Percentiles rank a stretch among this genome's conserved stretches.
phyloP scores from a whole-genome alignment of 2,888 invertebrate genomes.

The Drosophila pseudotalamancana region DNA sequence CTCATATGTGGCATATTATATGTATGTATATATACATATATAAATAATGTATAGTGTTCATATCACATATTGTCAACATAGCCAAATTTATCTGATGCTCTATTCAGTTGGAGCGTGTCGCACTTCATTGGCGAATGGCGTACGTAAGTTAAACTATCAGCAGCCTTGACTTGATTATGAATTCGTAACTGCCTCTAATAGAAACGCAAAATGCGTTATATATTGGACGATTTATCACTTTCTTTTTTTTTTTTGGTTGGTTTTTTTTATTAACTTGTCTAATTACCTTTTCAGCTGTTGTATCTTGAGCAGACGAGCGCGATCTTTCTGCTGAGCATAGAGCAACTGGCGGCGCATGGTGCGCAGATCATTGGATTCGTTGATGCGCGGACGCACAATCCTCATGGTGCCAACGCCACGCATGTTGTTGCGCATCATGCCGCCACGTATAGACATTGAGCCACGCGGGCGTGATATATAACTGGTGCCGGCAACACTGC shows the following conservation, averaged over 20 bases:
- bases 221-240: constrained; percentile 17
- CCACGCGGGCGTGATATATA: constrained; percentile 82
- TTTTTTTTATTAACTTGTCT: constrained; percentile 38
- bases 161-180: constrained; percentile 17
- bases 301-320: constrained; percentile 83
- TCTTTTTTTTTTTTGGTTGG: constrained; percentile 41
- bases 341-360: constrained; percentile 83
- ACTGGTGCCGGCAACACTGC: constrained; percentile 79
- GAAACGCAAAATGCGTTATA: constrained; percentile 3
- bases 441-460: constrained; percentile 76
- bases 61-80: constrained; percentile 20
- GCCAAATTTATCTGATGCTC: constrained; percentile 19
- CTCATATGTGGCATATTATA: constrained; percentile 21
- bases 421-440: constrained; percentile 74
- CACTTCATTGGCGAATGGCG: constrained; percentile 25
- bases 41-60: constrained; percentile 18
- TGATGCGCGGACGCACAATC: constrained; percentile 73
- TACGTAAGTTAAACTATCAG: constrained; percentile 24
- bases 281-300: constrained; percentile 84
- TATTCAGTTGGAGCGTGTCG: constrained; percentile 11
- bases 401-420: constrained; percentile 79
- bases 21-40: background rate
- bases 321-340: constrained; percentile 83
- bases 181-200: constrained; percentile 20
- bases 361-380: constrained; percentile 82